A percentile compares a stretch with the other conserved stretches of the same genome.
These are phyloP conservation scores for Catocala fraxini DNA, from an alignment of 2,888 invertebrate species.

Conservation along the genomic window DNA sequence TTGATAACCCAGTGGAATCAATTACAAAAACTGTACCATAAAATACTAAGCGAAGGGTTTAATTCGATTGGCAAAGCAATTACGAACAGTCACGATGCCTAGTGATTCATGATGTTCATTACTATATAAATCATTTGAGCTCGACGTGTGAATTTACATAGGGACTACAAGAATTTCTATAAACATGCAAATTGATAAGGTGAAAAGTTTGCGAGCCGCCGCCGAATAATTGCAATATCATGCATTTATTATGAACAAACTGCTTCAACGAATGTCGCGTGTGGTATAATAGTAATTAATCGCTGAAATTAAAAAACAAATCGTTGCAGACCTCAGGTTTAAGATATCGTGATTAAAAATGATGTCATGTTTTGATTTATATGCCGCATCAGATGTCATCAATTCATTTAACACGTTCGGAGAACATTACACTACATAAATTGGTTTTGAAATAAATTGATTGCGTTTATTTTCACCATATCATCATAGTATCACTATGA, in stretches of 20 bases:
- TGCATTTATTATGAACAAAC: slow-evolving; percentile 17
- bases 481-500: too few species aligned
- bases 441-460: too few species aligned
- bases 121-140: slow-evolving; percentile 72
- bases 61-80: slow-evolving; percentile 86
- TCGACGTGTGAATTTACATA: slow-evolving; percentile 77
- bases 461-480: too few species aligned
- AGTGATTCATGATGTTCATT: slow-evolving; percentile 80
- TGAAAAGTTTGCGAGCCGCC: slow-evolving; percentile 25
- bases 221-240: slow-evolving; percentile 15
- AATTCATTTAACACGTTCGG: too few species aligned
- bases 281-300: neutral
- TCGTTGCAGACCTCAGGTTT: too few species aligned
- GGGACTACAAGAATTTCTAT: slow-evolving; percentile 64
- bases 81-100: slow-evolving; percentile 82
- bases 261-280: neutral
- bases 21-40: slow-evolving; percentile 83
- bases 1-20: slow-evolving; percentile 75
- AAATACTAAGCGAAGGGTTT: slow-evolving; percentile 79
- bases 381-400: too few species aligned
- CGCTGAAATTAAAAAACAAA: too few species aligned
- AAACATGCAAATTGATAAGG: slow-evolving; percentile 65
- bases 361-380: too few species aligned
- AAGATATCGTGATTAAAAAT: too few species aligned
- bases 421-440: too few species aligned